phyloP scores from a whole-genome alignment of 2,113 vertebrate genomes.

The Ciconia stormi region DNA sequence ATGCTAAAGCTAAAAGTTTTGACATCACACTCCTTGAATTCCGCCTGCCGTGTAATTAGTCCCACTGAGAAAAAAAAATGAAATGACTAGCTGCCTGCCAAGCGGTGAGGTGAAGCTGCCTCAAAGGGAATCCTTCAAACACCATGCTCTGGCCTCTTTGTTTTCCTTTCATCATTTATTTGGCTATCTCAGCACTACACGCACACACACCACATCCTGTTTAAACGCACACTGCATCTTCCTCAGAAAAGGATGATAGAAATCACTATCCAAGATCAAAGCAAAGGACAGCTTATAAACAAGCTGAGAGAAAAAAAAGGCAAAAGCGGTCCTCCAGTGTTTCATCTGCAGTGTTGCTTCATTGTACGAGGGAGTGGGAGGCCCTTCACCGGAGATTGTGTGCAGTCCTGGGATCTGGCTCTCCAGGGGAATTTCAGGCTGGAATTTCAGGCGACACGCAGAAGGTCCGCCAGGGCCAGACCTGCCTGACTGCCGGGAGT shows the following conservation, averaged over 20 bases:
- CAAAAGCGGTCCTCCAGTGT: neutral
- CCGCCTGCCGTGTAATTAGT: neutral
- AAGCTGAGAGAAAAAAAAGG: neutral
- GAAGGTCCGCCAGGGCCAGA: neutral
- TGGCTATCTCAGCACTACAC: neutral
- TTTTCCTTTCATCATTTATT: neutral
- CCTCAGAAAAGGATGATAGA: neutral
- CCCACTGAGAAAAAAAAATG: neutral
- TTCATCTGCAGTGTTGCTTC: neutral
- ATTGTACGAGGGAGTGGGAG: neutral
- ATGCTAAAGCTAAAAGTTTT: neutral
- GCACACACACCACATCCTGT: neutral
- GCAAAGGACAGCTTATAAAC: neutral
- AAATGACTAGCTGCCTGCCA: neutral
- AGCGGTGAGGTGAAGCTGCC: neutral
- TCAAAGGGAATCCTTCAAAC: constrained; percentile 4
- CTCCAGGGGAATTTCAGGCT: neutral
- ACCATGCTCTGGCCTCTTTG: neutral
- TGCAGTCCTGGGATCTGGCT: neutral
- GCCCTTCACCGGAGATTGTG: neutral
- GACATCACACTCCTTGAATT: neutral
- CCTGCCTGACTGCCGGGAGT: neutral
- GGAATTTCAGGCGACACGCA: neutral
- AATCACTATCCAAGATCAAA: neutral
- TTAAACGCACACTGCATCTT: neutral